Evolutionary conservation across 2,888 invertebrate genomes (phyloP).

Genomic region (Chydorus sphaericus): DNA sequence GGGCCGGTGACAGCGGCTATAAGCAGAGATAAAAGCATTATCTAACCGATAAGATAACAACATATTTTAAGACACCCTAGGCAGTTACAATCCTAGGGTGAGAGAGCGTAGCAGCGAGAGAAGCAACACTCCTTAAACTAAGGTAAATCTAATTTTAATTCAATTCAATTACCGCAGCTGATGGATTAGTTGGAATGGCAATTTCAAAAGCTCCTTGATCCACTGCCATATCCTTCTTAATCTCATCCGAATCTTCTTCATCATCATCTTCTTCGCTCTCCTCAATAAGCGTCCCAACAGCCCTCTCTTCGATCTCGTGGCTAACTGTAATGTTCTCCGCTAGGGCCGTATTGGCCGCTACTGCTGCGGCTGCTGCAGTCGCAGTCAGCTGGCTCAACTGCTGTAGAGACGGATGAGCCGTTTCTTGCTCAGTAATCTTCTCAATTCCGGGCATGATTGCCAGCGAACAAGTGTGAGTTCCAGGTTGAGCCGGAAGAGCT

Average conservation of each 20-base stretch:
- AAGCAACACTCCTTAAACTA: too few species aligned
- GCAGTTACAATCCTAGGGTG: too few species aligned
- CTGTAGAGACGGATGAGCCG: conserved; percentile 55
- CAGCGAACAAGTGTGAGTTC: conserved; percentile 76
- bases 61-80: too few species aligned
- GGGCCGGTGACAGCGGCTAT: conserved; percentile 18
- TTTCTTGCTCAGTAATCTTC: conserved; percentile 87
- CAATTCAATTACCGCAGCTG: too few species aligned
- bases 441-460: conserved; percentile 82
- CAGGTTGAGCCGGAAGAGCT: conserved; percentile 76
- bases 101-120: too few species aligned
- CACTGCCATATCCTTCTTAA: neutral
- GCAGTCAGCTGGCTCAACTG: conserved; percentile 26
- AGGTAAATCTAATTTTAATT: too few species aligned
- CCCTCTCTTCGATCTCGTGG: conserved; percentile 15
- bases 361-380: neutral
- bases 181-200: too few species aligned
- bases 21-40: conserved; percentile 11
- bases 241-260: neutral
- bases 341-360: conserved; percentile 14
- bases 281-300: conserved; percentile 11
- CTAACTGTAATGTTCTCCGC: conserved; percentile 16
- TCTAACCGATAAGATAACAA: too few species aligned
- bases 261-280: neutral
- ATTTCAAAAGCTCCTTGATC: conserved; percentile 18